Evolutionary conservation across 2,888 invertebrate genomes (phyloP).

Genomic region (Pogonocherus hispidulus): DNA sequence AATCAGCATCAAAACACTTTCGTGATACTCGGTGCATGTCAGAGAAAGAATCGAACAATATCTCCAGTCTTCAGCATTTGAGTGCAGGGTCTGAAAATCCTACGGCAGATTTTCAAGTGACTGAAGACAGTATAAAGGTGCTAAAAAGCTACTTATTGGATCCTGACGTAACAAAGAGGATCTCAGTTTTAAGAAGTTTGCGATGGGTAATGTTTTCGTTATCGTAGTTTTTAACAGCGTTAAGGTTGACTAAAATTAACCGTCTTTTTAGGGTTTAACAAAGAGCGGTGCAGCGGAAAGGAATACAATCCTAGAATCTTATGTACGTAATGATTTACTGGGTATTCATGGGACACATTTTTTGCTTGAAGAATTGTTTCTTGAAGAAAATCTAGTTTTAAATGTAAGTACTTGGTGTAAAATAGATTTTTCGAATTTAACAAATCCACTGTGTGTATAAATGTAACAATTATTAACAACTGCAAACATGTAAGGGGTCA

Average conservation of each 20-base stretch:
- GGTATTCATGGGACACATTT: conserved; percentile 54
- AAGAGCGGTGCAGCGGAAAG: conserved; percentile 63
- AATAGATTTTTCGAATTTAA: too few relatives aligned
- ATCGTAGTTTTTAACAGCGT: too few relatives aligned
- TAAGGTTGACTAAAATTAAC: too few relatives aligned
- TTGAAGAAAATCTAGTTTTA: neutral
- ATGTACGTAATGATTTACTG: conserved; percentile 67
- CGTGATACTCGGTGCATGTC: too few relatives aligned
- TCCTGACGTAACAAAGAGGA: neutral
- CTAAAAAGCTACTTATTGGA: neutral
- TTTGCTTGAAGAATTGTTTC: neutral
- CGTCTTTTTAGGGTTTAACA: conserved; percentile 67
- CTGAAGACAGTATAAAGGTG: neutral
- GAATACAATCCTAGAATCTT: conserved; percentile 65
- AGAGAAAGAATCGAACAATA: too few relatives aligned
- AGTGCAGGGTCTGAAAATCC: neutral
- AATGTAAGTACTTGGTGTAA: conserved; percentile 12
- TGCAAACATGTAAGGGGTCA: too few relatives aligned
- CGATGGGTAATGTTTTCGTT: conserved; percentile 40
- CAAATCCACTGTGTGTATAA: too few relatives aligned
- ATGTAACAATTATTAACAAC: too few relatives aligned
- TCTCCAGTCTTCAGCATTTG: too few relatives aligned
- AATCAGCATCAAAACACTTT: neutral
- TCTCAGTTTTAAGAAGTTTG: neutral
- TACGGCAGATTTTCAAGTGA: neutral